A percentile compares a stretch with the other conserved stretches of the same genome.
Conservation (phyloP, 1,140 invertebrate genomes). For the Drosophila rufa region DNA sequence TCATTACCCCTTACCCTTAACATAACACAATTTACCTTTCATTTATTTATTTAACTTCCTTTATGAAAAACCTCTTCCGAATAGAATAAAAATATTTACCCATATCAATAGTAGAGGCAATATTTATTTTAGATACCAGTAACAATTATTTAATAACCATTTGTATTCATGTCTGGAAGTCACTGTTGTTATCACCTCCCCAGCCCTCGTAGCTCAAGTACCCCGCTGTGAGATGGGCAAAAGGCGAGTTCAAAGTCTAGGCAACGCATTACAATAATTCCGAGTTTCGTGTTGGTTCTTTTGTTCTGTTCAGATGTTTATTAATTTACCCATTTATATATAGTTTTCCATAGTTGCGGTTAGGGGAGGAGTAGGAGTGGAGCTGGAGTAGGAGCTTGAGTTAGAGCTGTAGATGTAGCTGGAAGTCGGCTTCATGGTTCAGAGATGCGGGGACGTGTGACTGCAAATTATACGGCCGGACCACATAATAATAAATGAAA, state of each 20-base stretch:
- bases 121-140: constrained; percentile 9
- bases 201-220: neutral
- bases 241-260: constrained; percentile 22
- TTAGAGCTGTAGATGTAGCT: neutral
- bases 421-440: constrained; percentile 60
- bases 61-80: neutral
- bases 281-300: constrained; percentile 39
- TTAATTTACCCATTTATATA: constrained; percentile 50
- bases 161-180: constrained; percentile 19
- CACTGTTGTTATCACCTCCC: constrained; percentile 10
- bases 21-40: neutral
- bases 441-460: constrained; percentile 51
- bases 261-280: constrained; percentile 46
- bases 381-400: constrained; percentile 5
- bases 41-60: constrained; percentile 3
- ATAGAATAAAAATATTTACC: neutral
- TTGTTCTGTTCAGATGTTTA: constrained; percentile 53
- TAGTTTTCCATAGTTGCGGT: constrained; percentile 53
- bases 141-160: constrained; percentile 10
- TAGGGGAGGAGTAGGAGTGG: constrained; percentile 3
- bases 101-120: neutral
- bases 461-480: constrained; percentile 76
- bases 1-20: neutral
- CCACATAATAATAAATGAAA: constrained; percentile 80
- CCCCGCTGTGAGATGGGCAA: constrained; percentile 7